These are phyloP conservation scores for Tridacna gigas DNA, from an alignment of 2,888 invertebrate genomes.

Conservation along the genomic window DNA sequence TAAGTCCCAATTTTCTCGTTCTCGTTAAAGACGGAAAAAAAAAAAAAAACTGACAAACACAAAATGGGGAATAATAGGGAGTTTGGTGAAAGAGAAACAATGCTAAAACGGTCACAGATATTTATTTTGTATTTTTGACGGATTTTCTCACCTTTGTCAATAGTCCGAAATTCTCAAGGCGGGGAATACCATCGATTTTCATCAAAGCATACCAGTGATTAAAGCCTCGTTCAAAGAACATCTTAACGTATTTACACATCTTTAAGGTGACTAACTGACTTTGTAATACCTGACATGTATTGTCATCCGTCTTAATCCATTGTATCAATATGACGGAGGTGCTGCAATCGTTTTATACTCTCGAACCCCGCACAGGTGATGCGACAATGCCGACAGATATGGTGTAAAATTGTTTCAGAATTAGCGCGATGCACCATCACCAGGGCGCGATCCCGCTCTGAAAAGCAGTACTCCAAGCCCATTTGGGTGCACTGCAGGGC, in stretches of 20 bases:
- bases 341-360: constrained; percentile 41
- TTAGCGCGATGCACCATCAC: constrained; percentile 52
- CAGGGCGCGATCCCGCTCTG: not conserved
- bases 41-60: too few relatives aligned
- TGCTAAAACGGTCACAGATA: not conserved
- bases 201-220: constrained; percentile 56
- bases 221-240: constrained; percentile 44
- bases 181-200: constrained; percentile 18
- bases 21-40: too few relatives aligned
- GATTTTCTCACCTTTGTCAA: constrained; percentile 25
- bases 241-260: constrained; percentile 55
- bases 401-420: constrained; percentile 57
- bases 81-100: too few relatives aligned
- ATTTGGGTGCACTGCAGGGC: constrained; percentile 10
- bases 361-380: constrained; percentile 54
- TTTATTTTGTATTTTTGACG: constrained; percentile 23
- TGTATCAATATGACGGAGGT: constrained; percentile 47
- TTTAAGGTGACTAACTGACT: constrained; percentile 59
- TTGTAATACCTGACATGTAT: constrained; percentile 57
- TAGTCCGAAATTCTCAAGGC: constrained; percentile 29
- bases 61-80: too few relatives aligned
- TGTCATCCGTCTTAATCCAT: constrained; percentile 36
- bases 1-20: too few relatives aligned
- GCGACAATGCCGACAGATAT: constrained; percentile 59
- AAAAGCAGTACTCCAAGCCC: constrained; percentile 21